phyloP scores from a whole-genome alignment of 37 sponge, comb jelly and placozoan species.

The Crambe crambe region DNA sequence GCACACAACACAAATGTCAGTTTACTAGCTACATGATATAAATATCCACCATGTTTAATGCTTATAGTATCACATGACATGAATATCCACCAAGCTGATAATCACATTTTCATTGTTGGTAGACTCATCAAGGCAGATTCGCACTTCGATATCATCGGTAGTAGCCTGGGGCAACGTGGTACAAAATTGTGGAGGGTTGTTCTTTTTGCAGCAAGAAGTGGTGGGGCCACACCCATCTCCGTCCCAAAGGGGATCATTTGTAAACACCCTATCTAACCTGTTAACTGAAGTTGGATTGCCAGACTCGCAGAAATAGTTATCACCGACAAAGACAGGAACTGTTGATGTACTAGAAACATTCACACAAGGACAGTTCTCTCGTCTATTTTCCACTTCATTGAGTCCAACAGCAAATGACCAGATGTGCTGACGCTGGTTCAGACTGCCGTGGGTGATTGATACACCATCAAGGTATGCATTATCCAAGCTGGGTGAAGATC shows the following conservation, averaged over 20 bases:
- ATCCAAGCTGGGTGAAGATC: too few species aligned
- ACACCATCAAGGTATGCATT: slow-evolving; percentile 31
- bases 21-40: too few species aligned
- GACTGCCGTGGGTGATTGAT: slow-evolving; percentile 27
- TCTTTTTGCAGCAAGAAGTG: slow-evolving; percentile 36
- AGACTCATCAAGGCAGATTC: slow-evolving; percentile 17
- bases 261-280: neutral
- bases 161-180: slow-evolving; percentile 8
- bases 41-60: too few species aligned
- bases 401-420: slow-evolving; percentile 49
- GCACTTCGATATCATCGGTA: slow-evolving; percentile 43
- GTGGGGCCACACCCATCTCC: slow-evolving; percentile 34
- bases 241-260: slow-evolving; percentile 48
- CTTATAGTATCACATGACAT: too few species aligned
- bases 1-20: too few species aligned
- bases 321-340: neutral
- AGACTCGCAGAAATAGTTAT: slow-evolving; percentile 36
- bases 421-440: slow-evolving; percentile 40
- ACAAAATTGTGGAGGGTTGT: slow-evolving; percentile 34
- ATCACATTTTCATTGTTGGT: neutral
- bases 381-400: neutral
- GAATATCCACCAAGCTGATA: neutral
- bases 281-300: neutral
- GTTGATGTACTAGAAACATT: neutral
- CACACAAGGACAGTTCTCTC: slow-evolving; percentile 21